Conservation (phyloP, 1,140 invertebrate species). For the Plectrocnemia conspersa region DNA sequence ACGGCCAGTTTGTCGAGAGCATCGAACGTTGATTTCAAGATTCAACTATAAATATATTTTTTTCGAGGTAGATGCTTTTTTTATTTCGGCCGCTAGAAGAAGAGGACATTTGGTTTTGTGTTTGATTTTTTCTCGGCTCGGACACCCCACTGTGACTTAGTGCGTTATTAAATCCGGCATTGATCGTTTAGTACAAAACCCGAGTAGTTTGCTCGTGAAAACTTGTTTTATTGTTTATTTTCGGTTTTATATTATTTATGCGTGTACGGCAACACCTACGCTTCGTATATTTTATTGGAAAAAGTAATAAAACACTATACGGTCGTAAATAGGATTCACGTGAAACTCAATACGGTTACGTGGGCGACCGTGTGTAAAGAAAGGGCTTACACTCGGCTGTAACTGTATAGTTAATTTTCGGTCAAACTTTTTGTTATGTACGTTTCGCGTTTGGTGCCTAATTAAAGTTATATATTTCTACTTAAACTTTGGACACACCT, state of each 20-base stretch:
- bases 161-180: conserved; percentile 22
- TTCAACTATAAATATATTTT: conserved; percentile 8
- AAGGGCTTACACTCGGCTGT: no score
- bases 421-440: no score
- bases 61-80: conserved; percentile 9
- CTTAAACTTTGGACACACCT: no score
- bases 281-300: conserved; percentile 12
- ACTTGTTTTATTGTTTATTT: conserved; percentile 28
- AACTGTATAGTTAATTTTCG: no score
- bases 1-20: no score
- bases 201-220: conserved; percentile 19
- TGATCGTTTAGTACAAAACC: conserved; percentile 13
- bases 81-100: conserved; percentile 12
- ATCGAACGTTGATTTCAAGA: no score
- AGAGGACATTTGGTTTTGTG: conserved; percentile 16
- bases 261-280: conserved; percentile 25
- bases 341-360: conserved; percentile 15
- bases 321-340: conserved; percentile 15
- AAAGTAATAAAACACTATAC: conserved; percentile 12
- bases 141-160: conserved; percentile 24
- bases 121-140: conserved; percentile 15
- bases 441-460: no score
- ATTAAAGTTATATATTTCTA: no score
- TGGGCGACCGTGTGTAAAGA: no score
- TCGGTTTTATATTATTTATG: conserved; percentile 27